Percentiles rank a stretch among this genome's conserved stretches.
phyloP scores from a whole-genome alignment of 2,113 vertebrate genomes.

The Salvelinus namaycush region DNA sequence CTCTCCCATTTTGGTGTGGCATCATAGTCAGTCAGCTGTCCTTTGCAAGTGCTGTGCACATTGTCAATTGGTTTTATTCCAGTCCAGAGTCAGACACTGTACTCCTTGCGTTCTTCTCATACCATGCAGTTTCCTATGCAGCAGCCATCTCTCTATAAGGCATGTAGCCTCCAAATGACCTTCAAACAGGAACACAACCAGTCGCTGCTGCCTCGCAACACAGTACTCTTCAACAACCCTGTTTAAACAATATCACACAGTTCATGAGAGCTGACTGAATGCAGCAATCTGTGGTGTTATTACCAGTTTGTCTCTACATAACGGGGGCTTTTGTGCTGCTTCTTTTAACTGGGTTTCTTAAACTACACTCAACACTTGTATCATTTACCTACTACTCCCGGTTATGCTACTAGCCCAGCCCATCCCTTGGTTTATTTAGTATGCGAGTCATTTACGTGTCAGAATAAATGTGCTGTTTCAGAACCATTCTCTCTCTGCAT shows the following conservation, averaged over 20 bases:
- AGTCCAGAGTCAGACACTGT: not conserved
- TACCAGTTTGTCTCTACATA: not conserved
- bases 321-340: not conserved
- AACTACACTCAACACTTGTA: constrained; percentile 35
- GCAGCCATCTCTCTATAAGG: constrained; percentile 35
- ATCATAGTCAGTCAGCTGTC: no score
- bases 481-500: no score
- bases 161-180: constrained; percentile 60
- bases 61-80: not conserved
- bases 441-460: not conserved
- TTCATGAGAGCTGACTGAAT: no score
- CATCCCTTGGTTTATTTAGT: not conserved
- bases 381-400: constrained; percentile 7
- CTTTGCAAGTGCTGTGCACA: not conserved
- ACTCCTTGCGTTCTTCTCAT: not conserved
- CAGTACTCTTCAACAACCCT: constrained; percentile 25
- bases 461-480: not conserved
- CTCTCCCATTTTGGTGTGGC: not conserved
- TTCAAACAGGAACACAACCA: constrained; percentile 52
- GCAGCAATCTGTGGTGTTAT: no score
- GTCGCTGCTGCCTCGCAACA: constrained; percentile 18
- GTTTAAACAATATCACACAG: constrained; percentile 21
- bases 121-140: not conserved
- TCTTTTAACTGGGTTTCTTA: constrained; percentile 43
- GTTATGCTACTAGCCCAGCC: not conserved